Evolutionary conservation across 2,888 invertebrate genomes (phyloP).

Genomic region (Macrostomum cliftonense): DNA sequence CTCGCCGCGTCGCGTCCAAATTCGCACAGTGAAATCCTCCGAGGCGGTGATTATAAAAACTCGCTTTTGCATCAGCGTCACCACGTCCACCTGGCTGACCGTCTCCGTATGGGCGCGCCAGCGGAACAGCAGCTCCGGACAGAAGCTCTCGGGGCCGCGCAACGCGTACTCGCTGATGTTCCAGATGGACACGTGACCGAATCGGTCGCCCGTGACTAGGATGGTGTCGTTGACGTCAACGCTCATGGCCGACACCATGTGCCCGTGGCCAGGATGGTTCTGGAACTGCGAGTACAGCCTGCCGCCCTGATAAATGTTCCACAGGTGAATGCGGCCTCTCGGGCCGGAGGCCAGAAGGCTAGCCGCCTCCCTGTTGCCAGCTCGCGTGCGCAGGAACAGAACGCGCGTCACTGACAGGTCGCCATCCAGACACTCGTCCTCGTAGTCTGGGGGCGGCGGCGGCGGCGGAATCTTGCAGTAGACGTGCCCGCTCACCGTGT

Average conservation of each 20-base stretch:
- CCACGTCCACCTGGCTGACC: slow-evolving; percentile 26
- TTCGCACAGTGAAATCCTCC: slow-evolving; percentile 32
- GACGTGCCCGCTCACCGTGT: slow-evolving; percentile 37
- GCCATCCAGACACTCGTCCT: slow-evolving; percentile 30
- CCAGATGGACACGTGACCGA: slow-evolving; percentile 33
- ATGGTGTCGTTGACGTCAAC: slow-evolving; percentile 21
- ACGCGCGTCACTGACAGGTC: slow-evolving; percentile 31
- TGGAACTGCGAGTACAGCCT: slow-evolving; percentile 28
- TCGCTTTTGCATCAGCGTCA: slow-evolving; percentile 24
- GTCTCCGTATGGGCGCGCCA: slow-evolving; percentile 37
- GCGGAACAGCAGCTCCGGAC: slow-evolving; percentile 28
- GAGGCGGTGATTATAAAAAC: slow-evolving; percentile 28
- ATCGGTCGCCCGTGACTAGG: slow-evolving; percentile 28
- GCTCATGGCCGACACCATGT: slow-evolving; percentile 10
- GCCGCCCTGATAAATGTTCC: slow-evolving; percentile 36
- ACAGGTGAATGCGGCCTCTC: slow-evolving; percentile 25
- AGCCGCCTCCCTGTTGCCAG: slow-evolving; percentile 27
- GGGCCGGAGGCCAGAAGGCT: slow-evolving; percentile 33
- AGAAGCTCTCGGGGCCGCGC: slow-evolving; percentile 16
- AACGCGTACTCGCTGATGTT: slow-evolving; percentile 28
- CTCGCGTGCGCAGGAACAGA: slow-evolving; percentile 26
- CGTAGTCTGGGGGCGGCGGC: slow-evolving; percentile 21
- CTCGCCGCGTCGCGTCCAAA: slow-evolving; percentile 35
- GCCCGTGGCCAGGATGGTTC: slow-evolving; percentile 2
- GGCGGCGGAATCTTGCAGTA: slow-evolving; percentile 29